These are phyloP conservation scores for Nothobranchius furzeri DNA, from an alignment of 2,113 vertebrate species.

Conservation along the genomic window DNA sequence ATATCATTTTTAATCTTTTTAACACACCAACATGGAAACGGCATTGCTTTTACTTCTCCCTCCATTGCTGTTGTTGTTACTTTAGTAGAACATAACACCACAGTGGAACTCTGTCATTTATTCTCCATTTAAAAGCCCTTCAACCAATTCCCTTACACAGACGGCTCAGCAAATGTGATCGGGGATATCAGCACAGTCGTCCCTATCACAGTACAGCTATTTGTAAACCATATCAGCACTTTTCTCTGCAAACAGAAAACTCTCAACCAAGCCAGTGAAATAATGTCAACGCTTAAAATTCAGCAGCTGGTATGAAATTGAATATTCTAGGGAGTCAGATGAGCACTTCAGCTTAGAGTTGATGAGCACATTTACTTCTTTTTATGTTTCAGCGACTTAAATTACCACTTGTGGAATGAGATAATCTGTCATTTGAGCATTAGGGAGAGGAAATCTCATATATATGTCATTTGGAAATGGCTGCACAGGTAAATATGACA, in stretches of 20 bases:
- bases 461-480: slow-evolving; percentile 40
- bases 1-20: slow-evolving; percentile 11
- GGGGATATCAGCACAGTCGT: slow-evolving; percentile 51
- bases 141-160: slow-evolving; percentile 60
- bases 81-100: slow-evolving; percentile 26
- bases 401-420: slow-evolving; percentile 43
- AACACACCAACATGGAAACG: slow-evolving; percentile 16
- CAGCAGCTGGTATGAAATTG: slow-evolving; percentile 49
- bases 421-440: slow-evolving; percentile 55
- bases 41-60: slow-evolving; percentile 13
- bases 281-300: slow-evolving; percentile 56
- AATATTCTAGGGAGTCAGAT: slow-evolving; percentile 51
- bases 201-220: slow-evolving; percentile 50
- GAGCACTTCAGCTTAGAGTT: slow-evolving; percentile 33
- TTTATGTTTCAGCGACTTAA: slow-evolving; percentile 41
- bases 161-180: slow-evolving; percentile 59
- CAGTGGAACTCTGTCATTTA: slow-evolving; percentile 46
- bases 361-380: slow-evolving; percentile 38
- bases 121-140: slow-evolving; percentile 51
- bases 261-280: slow-evolving; percentile 40
- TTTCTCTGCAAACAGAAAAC: slow-evolving; percentile 60
- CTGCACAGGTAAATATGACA: slow-evolving; percentile 29
- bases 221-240: slow-evolving; percentile 56
- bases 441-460: slow-evolving; percentile 54
- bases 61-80: slow-evolving; percentile 33